Conservation (phyloP, 2,113 vertebrate genomes). For the Mesitornis unicolor region DNA sequence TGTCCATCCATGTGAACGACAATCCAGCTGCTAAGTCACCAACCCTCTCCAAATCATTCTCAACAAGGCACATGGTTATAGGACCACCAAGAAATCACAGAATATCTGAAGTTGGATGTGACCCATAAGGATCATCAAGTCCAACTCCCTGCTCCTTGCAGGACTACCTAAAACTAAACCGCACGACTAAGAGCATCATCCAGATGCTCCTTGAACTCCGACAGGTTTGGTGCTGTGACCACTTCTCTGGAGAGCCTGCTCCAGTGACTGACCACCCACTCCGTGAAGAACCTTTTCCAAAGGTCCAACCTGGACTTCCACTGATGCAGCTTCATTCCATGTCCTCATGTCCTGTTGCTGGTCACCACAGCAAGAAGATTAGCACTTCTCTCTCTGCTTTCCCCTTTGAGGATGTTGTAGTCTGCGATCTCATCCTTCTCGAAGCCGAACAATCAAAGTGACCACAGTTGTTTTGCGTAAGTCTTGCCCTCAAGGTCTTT, state of each 20-base stretch:
- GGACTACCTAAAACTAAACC: background rate
- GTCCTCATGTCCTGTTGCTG: background rate
- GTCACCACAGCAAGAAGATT: background rate
- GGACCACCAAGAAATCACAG: background rate
- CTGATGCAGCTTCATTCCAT: background rate
- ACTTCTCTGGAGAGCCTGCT: background rate
- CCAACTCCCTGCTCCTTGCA: background rate
- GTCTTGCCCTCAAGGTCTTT: background rate
- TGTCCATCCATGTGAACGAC: background rate
- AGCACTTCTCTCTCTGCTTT: background rate
- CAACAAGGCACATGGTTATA: background rate
- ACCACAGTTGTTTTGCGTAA: background rate
- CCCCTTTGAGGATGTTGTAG: background rate
- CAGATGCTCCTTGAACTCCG: background rate
- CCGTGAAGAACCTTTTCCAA: background rate
- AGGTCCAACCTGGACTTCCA: background rate
- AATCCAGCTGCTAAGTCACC: background rate
- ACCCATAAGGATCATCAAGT: background rate
- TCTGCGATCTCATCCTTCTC: background rate
- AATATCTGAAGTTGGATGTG: background rate
- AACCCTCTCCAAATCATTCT: background rate
- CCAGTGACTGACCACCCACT: background rate
- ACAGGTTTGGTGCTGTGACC: background rate
- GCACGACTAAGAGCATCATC: background rate
- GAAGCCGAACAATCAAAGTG: background rate